Evolutionary conservation across 2,113 vertebrate species (phyloP), one percentile per base, ranked within the genome.

Genomic region (Plecturocebus donacophilus): DNA sequence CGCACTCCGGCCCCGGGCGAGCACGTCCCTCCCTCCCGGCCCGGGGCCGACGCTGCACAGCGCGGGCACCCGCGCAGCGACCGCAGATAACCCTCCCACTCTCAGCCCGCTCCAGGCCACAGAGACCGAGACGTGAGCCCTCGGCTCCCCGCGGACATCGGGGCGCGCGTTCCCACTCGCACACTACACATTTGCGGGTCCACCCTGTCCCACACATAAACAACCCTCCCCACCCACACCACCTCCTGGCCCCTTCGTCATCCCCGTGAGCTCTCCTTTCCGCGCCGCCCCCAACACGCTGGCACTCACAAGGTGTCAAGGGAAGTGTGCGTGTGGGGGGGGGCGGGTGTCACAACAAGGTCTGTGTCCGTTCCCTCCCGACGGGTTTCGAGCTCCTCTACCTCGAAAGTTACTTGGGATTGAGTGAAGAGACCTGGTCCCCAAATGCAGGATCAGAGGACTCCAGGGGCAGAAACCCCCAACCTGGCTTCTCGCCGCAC

Each of bases 361-460:
- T 90, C 84, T 90, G 70, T 66, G 84, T 52, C 11, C 93, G 45
- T 49, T 96, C 90, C 84, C 77, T 81, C 58, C 71, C 61, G 42
- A 71, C 17, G 95, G 91, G 54, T 76, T 96, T 80, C 93, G 76
- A 54, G 94, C 95, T 97, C 58, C 66, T 97, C 87, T 84, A 92
- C 87, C 97, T 96, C 87, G 49, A 98, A 97, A 98, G 97, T 98
- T 98, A 97, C 98, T 98, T 98, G 80, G 84, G 92, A 96, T 95
- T 92, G 76, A 90, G 90, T 96, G 58, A 71, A 92, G 94, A 97
- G 82, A 94, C 76, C 91, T 4, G 3, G 64, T 81, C 52, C 75
- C 95, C 92, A 75, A 86, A 97, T 80, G 73, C n/a, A 16, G 47
- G 75, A 68, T 94, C 88, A 92, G 54, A 75, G 54, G 89, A 92